Percentiles rank a stretch among this genome's conserved stretches.
These are phyloP conservation scores for Dinoponera quadriceps DNA, from an alignment of 1,140 invertebrate genomes.

Conservation along the genomic window DNA sequence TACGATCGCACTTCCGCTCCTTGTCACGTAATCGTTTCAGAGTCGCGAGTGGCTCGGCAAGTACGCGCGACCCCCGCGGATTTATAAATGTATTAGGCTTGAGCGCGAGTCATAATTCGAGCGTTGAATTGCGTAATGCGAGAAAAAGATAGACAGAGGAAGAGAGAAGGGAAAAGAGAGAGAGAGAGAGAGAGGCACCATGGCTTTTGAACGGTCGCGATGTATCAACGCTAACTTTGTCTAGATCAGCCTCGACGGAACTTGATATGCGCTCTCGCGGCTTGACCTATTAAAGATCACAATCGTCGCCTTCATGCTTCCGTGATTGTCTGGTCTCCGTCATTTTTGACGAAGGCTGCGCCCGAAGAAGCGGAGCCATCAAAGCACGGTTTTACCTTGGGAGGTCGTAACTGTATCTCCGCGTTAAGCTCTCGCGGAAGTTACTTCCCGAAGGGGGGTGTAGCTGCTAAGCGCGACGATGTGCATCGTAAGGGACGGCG, in stretches of 20 bases:
- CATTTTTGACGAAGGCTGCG: no score
- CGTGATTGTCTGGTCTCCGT: no score
- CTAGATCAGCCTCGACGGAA: no score
- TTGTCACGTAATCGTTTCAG: slow-evolving; percentile 44
- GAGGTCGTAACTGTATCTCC: background rate
- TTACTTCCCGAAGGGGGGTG: background rate
- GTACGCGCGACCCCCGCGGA: background rate
- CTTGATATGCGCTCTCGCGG: no score
- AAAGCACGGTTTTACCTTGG: background rate
- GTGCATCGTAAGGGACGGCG: no score
- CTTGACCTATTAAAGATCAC: no score
- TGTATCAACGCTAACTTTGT: no score
- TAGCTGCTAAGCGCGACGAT: background rate
- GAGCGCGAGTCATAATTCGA: background rate
- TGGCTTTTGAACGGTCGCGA: no score
- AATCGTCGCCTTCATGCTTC: no score
- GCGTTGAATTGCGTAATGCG: slow-evolving; percentile 1
- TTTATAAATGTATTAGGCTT: background rate
- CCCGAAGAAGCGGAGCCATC: background rate
- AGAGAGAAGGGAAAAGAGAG: no score
- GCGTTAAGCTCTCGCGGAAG: background rate
- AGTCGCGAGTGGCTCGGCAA: background rate
- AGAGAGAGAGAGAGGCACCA: no score
- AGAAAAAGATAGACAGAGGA: background rate
- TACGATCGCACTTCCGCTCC: slow-evolving; percentile 44